phyloP scores from a whole-genome alignment of 2,888 invertebrate genomes.

The Eupithecia subfuscata region DNA sequence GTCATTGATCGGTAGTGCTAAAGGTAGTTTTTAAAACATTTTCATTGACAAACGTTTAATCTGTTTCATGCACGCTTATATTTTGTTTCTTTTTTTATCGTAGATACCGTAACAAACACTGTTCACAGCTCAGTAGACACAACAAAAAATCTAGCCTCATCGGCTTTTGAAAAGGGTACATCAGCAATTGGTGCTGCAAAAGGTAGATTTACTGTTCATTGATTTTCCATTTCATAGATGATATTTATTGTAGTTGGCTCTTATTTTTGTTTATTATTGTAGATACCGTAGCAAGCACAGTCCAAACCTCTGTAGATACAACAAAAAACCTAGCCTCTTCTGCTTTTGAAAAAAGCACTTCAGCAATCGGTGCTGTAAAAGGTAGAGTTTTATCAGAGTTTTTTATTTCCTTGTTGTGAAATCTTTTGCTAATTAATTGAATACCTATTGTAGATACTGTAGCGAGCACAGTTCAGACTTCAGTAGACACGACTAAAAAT shows the following conservation, averaged over 20 bases:
- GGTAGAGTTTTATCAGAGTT: constrained; percentile 35
- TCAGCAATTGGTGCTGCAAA: constrained; percentile 32
- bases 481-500: constrained; percentile 62
- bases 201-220: constrained; percentile 36
- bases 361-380: constrained; percentile 34
- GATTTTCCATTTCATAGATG: neutral
- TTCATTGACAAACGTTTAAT: neutral
- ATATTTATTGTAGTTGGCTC: constrained; percentile 1
- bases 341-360: constrained; percentile 53
- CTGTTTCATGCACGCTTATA: neutral
- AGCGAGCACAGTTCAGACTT: constrained; percentile 51
- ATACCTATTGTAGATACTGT: constrained; percentile 53
- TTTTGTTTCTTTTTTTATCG: constrained; percentile 19
- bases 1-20: constrained; percentile 55
- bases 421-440: constrained; percentile 4
- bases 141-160: constrained; percentile 54
- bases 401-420: neutral
- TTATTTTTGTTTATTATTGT: constrained; percentile 38
- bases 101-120: constrained; percentile 53
- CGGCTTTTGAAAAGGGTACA: constrained; percentile 54
- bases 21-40: constrained; percentile 52
- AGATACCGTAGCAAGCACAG: constrained; percentile 53
- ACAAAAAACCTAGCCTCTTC: constrained; percentile 54
- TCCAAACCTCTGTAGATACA: constrained; percentile 55
- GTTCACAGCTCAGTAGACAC: constrained; percentile 56